Conservation (phyloP, 1,140 invertebrate species). For the Drosophila azteca region DNA sequence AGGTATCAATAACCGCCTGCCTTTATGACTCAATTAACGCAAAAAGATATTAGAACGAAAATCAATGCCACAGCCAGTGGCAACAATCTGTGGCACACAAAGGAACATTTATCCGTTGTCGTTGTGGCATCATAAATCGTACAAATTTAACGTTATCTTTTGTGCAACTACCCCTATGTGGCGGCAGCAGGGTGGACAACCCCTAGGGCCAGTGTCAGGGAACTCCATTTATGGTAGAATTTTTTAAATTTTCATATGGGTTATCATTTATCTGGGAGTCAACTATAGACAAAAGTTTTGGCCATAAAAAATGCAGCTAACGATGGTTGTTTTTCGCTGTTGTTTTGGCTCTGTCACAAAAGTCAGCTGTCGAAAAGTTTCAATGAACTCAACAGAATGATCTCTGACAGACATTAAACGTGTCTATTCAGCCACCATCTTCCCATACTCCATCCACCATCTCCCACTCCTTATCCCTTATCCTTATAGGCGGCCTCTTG, state of each 20-base stretch:
- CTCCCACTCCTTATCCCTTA: too few relatives aligned
- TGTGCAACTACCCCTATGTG: neutral
- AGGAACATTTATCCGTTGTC: conserved; percentile 9
- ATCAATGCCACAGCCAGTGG: conserved; percentile 52
- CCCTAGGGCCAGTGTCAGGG: conserved; percentile 46
- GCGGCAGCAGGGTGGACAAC: conserved; percentile 27
- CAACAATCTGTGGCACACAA: neutral
- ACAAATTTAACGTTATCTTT: conserved; percentile 35
- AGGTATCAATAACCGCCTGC: conserved; percentile 73
- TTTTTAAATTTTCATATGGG: conserved; percentile 54
- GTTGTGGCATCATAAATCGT: conserved; percentile 46
- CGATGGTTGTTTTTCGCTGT: conserved; percentile 30
- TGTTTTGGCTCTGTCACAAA: conserved; percentile 27
- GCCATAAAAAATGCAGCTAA: conserved; percentile 54
- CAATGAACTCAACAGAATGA: conserved; percentile 49
- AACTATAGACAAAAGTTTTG: conserved; percentile 60
- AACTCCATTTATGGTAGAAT: conserved; percentile 52
- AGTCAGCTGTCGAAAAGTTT: conserved; percentile 48
- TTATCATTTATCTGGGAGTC: conserved; percentile 55
- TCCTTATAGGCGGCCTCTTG: neutral
- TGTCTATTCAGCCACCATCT: conserved; percentile 13
- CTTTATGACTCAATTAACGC: conserved; percentile 75
- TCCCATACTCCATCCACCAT: neutral
- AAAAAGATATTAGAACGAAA: conserved; percentile 40
- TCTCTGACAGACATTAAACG: conserved; percentile 34